Evolutionary conservation across 2,797 vertebrate species (phyloP).

Genomic region (Podargus strigoides): DNA sequence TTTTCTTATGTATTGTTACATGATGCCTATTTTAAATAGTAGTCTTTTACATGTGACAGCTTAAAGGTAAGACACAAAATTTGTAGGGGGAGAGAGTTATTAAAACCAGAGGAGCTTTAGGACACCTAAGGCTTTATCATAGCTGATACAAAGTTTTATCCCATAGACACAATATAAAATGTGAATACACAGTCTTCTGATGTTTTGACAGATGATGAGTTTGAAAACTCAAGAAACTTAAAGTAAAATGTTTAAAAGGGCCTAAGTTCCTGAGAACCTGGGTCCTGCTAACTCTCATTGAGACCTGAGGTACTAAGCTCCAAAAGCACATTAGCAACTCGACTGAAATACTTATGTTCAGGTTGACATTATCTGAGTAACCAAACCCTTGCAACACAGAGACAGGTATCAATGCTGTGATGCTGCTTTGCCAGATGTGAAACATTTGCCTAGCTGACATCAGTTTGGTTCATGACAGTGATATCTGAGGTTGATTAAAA

Average conservation of each 20-base stretch:
- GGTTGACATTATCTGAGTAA: background rate
- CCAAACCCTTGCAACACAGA: background rate
- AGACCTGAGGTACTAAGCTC: background rate
- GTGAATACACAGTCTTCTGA: background rate
- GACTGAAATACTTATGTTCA: background rate
- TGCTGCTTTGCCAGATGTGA: background rate
- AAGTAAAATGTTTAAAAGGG: background rate
- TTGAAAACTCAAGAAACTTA: background rate
- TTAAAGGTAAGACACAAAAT: background rate
- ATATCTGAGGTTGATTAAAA: background rate
- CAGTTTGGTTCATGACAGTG: background rate
- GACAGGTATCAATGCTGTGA: background rate
- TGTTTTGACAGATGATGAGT: background rate
- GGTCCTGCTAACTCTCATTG: background rate
- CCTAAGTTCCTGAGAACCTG: background rate
- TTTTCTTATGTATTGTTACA: background rate
- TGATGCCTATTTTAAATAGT: background rate
- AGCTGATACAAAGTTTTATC: background rate
- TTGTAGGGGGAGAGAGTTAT: background rate
- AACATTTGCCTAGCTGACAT: background rate
- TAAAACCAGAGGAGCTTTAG: background rate
- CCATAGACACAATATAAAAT: background rate
- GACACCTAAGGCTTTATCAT: background rate
- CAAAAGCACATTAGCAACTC: background rate
- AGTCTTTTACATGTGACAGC: background rate